These are phyloP conservation scores for Pseudochromis fuscus DNA, from an alignment of 2,797 vertebrate genomes.

Conservation along the genomic window DNA sequence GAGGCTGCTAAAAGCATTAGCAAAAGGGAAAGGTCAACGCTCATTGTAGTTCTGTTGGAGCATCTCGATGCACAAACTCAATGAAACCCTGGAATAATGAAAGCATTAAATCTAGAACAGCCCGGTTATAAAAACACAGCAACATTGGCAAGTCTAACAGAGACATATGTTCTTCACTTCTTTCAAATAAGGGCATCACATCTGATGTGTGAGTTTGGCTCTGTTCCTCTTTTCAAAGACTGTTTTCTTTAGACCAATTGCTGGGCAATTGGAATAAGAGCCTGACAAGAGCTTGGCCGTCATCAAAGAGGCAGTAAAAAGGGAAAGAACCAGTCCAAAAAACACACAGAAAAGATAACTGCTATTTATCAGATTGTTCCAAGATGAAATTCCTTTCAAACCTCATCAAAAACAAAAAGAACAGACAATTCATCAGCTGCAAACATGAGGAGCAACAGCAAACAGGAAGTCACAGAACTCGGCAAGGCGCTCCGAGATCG, in stretches of 20 bases:
- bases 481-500: slow-evolving; percentile 28
- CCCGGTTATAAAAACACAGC: slow-evolving; percentile 15
- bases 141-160: not conserved
- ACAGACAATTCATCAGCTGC: slow-evolving; percentile 26
- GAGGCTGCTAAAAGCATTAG: slow-evolving; percentile 57
- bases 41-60: slow-evolving; percentile 29
- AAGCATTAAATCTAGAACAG: slow-evolving; percentile 22
- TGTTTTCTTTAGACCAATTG: slow-evolving; percentile 30
- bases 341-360: slow-evolving; percentile 42
- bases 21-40: slow-evolving; percentile 19
- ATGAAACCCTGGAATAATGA: slow-evolving; percentile 27
- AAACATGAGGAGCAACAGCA: slow-evolving; percentile 28
- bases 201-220: slow-evolving; percentile 29
- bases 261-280: slow-evolving; percentile 46
- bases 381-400: slow-evolving; percentile 56
- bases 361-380: slow-evolving; percentile 66
- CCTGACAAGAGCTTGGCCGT: slow-evolving; percentile 40
- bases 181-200: slow-evolving; percentile 23
- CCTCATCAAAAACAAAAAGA: slow-evolving; percentile 51
- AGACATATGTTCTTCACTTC: slow-evolving; percentile 34
- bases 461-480: slow-evolving; percentile 24
- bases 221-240: slow-evolving; percentile 35
- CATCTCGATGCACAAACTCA: slow-evolving; percentile 58
- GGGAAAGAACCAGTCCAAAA: slow-evolving; percentile 29
- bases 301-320: slow-evolving; percentile 53